phyloP scores from a whole-genome alignment of 2,888 invertebrate genomes.

The Cryptosula pallasiana region DNA sequence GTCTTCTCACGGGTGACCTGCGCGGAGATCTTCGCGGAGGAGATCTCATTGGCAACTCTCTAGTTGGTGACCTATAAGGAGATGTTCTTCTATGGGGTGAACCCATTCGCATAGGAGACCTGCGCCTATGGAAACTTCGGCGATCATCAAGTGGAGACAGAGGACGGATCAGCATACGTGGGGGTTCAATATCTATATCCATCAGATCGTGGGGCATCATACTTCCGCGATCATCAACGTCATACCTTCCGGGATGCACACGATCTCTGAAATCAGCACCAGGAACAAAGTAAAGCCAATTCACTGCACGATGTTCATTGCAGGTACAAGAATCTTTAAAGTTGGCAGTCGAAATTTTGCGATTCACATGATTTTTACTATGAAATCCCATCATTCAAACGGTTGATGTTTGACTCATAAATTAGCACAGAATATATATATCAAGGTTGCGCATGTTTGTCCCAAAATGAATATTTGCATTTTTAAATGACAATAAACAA shows the following conservation, averaged over 20 bases:
- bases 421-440: no score
- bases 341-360: no score
- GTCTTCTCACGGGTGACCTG: not conserved
- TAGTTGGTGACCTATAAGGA: not conserved
- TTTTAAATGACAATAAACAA: no score
- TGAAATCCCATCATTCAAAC: no score
- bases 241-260: not conserved
- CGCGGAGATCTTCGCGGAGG: conserved; percentile 1
- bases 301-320: no score
- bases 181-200: not conserved
- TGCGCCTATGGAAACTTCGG: not conserved
- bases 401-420: no score
- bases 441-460: no score
- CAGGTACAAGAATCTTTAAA: no score
- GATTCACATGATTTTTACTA: no score
- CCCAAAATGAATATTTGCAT: no score
- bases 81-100: not conserved
- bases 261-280: not conserved
- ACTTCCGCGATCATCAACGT: no score
- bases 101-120: not conserved
- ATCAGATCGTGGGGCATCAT: not conserved
- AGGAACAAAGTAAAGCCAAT: no score
- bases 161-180: not conserved
- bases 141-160: not conserved
- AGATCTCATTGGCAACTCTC: not conserved